Evolutionary conservation across 2,113 vertebrate genomes (phyloP).

Genomic region (Aspidoscelis tigris): DNA sequence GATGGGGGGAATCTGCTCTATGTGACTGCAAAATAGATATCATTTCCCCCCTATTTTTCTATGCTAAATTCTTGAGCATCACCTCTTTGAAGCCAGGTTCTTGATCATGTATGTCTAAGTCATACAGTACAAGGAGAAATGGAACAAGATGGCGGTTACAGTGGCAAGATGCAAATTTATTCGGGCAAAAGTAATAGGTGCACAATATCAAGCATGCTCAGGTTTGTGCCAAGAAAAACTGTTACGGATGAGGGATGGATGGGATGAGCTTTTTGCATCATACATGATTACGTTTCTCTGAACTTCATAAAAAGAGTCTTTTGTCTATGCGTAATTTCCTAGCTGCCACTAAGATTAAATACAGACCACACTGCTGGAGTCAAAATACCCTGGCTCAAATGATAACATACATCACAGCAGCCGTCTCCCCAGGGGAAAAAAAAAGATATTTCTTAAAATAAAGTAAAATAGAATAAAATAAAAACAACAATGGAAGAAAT

Average conservation of each 20-base stretch:
- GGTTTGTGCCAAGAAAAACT: constrained; percentile 64
- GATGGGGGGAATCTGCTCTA: constrained; percentile 49
- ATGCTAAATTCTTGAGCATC: constrained; percentile 66
- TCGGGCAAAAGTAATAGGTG: constrained; percentile 70
- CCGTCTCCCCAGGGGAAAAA: constrained; percentile 46
- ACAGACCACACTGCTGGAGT: constrained; percentile 47
- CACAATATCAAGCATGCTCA: constrained; percentile 72
- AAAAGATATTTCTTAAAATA: constrained; percentile 39
- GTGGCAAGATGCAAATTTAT: constrained; percentile 72
- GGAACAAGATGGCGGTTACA: constrained; percentile 64
- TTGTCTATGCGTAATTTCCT: constrained; percentile 56
- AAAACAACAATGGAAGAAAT: constrained; percentile 7
- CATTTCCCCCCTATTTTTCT: constrained; percentile 46
- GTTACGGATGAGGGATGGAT: constrained; percentile 52
- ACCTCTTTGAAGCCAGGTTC: constrained; percentile 63
- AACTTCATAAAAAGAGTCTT: constrained; percentile 64
- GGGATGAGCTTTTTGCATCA: constrained; percentile 62
- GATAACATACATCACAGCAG: constrained; percentile 48
- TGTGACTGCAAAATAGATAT: constrained; percentile 58
- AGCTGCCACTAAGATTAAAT: constrained; percentile 56
- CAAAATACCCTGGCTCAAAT: constrained; percentile 44
- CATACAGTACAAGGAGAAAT: constrained; percentile 66
- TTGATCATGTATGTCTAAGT: constrained; percentile 68
- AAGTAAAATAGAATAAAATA: constrained; percentile 19
- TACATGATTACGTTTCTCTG: constrained; percentile 64